Evolutionary conservation across 2,888 invertebrate species (phyloP).

Genomic region (Zygothrica quintamaculata): DNA sequence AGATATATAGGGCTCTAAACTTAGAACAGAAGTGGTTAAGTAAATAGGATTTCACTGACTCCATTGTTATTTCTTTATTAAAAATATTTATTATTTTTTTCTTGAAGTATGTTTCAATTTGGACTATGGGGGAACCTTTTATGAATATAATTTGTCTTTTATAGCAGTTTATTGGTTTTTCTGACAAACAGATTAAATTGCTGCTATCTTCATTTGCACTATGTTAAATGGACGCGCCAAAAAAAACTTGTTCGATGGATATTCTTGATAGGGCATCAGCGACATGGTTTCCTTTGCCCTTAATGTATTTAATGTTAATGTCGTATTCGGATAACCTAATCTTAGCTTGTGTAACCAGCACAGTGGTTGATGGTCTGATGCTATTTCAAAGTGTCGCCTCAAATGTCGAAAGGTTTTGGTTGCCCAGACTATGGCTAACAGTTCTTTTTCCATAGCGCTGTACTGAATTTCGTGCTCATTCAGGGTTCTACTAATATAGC

Average conservation of each 20-base stretch:
- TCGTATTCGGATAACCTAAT: conserved; percentile 6
- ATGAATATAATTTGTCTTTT: conserved; percentile 1
- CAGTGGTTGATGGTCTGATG: conserved; percentile 37
- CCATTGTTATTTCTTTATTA: background rate
- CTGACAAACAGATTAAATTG: conserved; percentile 3
- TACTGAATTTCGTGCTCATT: background rate
- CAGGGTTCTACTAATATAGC: background rate
- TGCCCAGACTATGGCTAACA: conserved; percentile 5
- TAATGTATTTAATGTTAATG: conserved; percentile 6
- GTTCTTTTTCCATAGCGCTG: conserved; percentile 1
- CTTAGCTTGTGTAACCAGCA: too few species aligned
- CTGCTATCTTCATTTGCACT: background rate
- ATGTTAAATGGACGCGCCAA: background rate
- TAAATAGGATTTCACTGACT: background rate
- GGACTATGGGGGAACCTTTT: background rate
- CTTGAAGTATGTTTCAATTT: conserved; percentile 5
- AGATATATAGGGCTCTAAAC: background rate
- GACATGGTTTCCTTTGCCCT: conserved; percentile 12
- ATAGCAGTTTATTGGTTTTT: conserved; percentile 1
- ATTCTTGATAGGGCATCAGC: conserved; percentile 7
- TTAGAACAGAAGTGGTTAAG: background rate
- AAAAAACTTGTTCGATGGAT: conserved; percentile 1
- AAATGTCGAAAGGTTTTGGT: conserved; percentile 4
- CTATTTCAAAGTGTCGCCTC: conserved; percentile 21
- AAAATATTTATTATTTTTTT: conserved; percentile 1